These are phyloP conservation scores for Calyptomena viridis DNA, from an alignment of 2,113 vertebrate genomes.

Conservation along the genomic window DNA sequence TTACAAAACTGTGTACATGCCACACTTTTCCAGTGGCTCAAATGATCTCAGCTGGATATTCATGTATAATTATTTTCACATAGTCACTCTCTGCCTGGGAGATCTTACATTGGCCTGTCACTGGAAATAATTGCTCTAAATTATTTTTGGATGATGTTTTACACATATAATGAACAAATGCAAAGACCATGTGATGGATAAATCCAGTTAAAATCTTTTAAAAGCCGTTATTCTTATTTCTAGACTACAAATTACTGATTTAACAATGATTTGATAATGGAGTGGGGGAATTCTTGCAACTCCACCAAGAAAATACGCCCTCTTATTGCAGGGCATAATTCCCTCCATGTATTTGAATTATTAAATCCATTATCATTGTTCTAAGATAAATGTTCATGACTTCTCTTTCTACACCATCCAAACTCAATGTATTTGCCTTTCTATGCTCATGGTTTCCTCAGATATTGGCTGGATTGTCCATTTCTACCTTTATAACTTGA, in stretches of 20 bases:
- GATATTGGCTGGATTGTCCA: not conserved
- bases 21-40: not conserved
- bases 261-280: not conserved
- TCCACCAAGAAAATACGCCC: not conserved
- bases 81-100: not conserved
- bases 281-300: not conserved
- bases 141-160: conserved; percentile 4
- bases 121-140: conserved; percentile 3
- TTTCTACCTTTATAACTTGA: not conserved
- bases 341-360: not conserved
- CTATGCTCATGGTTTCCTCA: not conserved
- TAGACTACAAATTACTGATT: not conserved
- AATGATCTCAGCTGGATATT: conserved; percentile 2
- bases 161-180: not conserved
- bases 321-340: not conserved
- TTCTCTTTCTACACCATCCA: not conserved
- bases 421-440: not conserved
- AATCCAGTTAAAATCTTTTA: not conserved
- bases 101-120: not conserved
- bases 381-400: not conserved
- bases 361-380: not conserved
- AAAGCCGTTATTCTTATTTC: not conserved
- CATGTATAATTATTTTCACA: conserved; percentile 4
- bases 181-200: not conserved
- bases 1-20: not conserved